Evolutionary conservation across 2,888 invertebrate genomes (phyloP), one percentile per base, ranked within the genome.

Genomic region (Heliconius cydno): DNA sequence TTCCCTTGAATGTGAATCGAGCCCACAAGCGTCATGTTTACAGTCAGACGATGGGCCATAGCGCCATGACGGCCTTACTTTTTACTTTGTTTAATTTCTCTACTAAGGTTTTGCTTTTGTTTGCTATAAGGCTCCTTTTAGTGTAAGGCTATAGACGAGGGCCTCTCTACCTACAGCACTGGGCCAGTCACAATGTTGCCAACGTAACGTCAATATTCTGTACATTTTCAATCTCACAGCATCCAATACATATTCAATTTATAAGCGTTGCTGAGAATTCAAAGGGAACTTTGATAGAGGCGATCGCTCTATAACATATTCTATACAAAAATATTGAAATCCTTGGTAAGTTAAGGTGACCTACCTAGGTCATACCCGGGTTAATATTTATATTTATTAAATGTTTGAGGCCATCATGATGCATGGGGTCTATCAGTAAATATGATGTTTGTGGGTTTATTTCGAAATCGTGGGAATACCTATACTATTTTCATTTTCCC

Each of bases 181-280:
- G 52, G 52, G 2, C n/a, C n/a, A 60, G 19, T 3, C 60, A n/a
- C 60, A 60, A 10, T 2, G 22, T 10, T 60, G n/a, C n/a, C 12
- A 68, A 12, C 13, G n/a, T 38, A 7, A 41, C 25, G 15, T 70
- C 70, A 46, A 70, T 70, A 70, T 38, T n/a, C 41, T 41, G 5
- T 7, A 68, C 38, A 41, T 25, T 41, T 70, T 70, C 25, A 70
- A 25, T 25, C 70, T 70, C 70, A 5, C 70, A 70, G 70, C 9
- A 41, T 70, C 41, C 70, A 70, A 70, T 68, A 68, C 22, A 68
- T 41, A 25, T 68, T 41, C 68, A 68, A 68, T 70, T 70, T 70
- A 70, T 68, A 68, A 41, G 41, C 70, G 41, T 46, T 70, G 70
- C 25, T 46, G 70, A 46, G 25, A 70, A 70, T 70, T 70, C 70